Evolutionary conservation across 2,888 invertebrate species (phyloP).

Genomic region (Drosophila niveifrons): DNA sequence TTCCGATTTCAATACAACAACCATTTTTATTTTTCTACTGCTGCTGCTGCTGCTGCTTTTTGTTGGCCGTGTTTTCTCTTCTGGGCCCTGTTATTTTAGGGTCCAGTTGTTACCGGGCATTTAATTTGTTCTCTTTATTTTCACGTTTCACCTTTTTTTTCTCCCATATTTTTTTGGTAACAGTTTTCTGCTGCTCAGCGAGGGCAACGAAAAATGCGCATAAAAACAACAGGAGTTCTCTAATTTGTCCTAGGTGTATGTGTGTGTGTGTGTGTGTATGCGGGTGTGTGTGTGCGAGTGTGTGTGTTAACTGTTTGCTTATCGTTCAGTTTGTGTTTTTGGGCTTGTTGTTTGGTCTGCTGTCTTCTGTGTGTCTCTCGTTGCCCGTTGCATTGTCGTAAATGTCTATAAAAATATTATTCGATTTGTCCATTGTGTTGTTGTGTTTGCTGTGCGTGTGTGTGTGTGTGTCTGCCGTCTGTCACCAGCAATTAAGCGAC

Average conservation of each 20-base stretch:
- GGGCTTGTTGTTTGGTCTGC: conserved; percentile 63
- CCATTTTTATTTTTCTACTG: conserved; percentile 59
- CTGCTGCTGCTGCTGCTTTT: conserved; percentile 15
- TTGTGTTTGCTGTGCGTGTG: conserved; percentile 24
- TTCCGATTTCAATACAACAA: conserved; percentile 36
- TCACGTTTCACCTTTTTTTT: conserved; percentile 6
- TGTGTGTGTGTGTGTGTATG: conserved; percentile 36
- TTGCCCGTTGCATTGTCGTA: conserved; percentile 55
- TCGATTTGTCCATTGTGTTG: conserved; percentile 63
- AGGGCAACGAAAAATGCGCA: conserved; percentile 31
- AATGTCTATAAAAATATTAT: conserved; percentile 80
- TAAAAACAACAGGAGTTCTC: conserved; percentile 38
- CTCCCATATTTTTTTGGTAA: conserved; percentile 66
- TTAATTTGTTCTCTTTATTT: conserved; percentile 52
- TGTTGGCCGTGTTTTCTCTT: conserved; percentile 75
- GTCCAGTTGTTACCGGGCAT: conserved; percentile 33
- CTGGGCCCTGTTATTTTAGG: conserved; percentile 80
- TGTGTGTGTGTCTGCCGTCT: conserved; percentile 56
- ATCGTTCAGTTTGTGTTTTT: conserved; percentile 57
- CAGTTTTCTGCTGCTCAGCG: conserved; percentile 65
- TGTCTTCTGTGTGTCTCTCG: conserved; percentile 35
- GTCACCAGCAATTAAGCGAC: conserved; percentile 79
- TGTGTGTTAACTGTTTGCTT: conserved; percentile 69
- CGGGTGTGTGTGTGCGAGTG: conserved; percentile 28
- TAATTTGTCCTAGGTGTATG: conserved; percentile 43